A percentile compares a stretch with the other conserved stretches of the same genome.
These are phyloP conservation scores for Panulirus ornatus DNA, from an alignment of 1,140 invertebrate species.

Conservation along the genomic window DNA sequence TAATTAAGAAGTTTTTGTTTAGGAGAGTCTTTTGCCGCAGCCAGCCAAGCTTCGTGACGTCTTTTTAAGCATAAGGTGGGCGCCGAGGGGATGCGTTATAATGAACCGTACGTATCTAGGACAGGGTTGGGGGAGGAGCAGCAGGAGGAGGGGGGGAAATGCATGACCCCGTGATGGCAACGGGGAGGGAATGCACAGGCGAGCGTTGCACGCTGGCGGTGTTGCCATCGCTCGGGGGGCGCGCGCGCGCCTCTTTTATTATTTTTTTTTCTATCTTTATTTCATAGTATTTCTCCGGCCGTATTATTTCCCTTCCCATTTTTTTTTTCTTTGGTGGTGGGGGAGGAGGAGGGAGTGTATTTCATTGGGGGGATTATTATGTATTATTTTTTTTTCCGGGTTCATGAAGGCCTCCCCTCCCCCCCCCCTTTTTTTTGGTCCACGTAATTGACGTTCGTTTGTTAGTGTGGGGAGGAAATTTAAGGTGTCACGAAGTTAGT, in stretches of 20 bases:
- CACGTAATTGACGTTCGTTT: too few relatives aligned
- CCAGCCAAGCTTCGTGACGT: too few relatives aligned
- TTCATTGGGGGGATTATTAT: too few relatives aligned
- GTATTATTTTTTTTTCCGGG: too few relatives aligned
- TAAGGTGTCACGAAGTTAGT: slow-evolving; percentile 39
- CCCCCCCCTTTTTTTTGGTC: too few relatives aligned
- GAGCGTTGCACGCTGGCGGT: slow-evolving; percentile 50
- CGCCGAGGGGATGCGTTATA: too few relatives aligned
- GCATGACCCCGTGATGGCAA: slow-evolving; percentile 48
- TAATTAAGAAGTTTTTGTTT: slow-evolving; percentile 2
- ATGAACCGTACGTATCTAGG: slow-evolving; percentile 7
- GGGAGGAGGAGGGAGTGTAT: too few relatives aligned
- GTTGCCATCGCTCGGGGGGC: slow-evolving; percentile 43
- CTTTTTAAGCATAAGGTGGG: too few relatives aligned
- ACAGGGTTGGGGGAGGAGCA: background rate
- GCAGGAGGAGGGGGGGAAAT: slow-evolving; percentile 25
- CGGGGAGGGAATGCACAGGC: slow-evolving; percentile 52
- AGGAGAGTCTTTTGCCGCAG: too few relatives aligned
- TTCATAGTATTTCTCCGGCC: background rate
- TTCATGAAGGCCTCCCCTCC: too few relatives aligned
- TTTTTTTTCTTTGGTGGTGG: background rate
- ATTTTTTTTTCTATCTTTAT: background rate
- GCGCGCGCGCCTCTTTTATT: too few relatives aligned
- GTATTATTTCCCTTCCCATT: background rate
- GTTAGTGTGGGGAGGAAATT: background rate